Conservation (phyloP, 2,797 vertebrate genomes). For the Acrocephalus scirpaceus region DNA sequence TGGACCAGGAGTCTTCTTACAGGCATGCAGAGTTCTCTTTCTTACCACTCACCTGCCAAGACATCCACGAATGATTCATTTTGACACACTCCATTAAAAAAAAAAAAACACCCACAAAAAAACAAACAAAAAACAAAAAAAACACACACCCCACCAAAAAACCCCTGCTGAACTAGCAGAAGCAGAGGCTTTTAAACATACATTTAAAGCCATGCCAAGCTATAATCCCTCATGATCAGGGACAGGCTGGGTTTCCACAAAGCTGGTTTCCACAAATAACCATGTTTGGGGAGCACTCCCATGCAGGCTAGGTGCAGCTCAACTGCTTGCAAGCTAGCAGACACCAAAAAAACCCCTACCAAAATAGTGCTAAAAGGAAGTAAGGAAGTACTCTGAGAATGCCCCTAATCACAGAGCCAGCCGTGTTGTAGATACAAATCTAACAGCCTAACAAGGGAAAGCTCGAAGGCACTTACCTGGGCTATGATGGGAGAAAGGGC, state of each 20-base stretch:
- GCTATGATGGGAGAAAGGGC: neutral
- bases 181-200: neutral
- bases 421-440: neutral
- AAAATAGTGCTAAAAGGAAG: neutral
- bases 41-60: neutral
- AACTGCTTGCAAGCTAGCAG: neutral
- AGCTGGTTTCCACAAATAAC: neutral
- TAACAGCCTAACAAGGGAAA: neutral
- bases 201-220: neutral
- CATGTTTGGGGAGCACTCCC: neutral
- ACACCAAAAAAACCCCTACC: neutral
- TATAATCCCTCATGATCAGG: neutral
- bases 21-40: neutral
- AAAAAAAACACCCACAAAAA: too few relatives aligned
- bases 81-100: neutral
- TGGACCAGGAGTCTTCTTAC: neutral
- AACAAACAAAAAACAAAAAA: too few relatives aligned
- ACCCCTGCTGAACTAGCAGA: neutral
- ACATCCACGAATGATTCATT: neutral
- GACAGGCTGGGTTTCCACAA: neutral
- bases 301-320: neutral
- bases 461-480: neutral
- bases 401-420: neutral
- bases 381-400: neutral
- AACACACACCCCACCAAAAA: neutral